These are phyloP conservation scores for Apocheima hispidaria DNA, from an alignment of 2,888 invertebrate species.

Conservation along the genomic window DNA sequence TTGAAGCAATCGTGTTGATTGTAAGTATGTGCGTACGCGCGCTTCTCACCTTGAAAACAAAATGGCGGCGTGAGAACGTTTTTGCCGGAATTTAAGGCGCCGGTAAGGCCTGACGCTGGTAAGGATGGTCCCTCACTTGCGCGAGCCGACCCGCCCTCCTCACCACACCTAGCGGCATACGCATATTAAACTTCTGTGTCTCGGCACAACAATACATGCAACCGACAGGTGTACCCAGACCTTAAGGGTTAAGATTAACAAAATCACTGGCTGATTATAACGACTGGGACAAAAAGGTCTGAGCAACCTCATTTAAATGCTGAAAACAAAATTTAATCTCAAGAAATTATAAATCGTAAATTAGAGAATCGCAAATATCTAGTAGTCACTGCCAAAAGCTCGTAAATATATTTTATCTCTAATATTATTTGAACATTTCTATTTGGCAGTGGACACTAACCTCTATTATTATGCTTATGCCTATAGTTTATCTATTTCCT, in stretches of 20 bases:
- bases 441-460: constrained; percentile 75
- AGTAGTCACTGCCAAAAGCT: constrained; percentile 72
- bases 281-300: constrained; percentile 25
- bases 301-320: constrained; percentile 65
- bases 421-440: constrained; percentile 60
- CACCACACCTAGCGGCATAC: constrained; percentile 92
- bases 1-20: constrained; percentile 69
- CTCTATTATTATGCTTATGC: constrained; percentile 73
- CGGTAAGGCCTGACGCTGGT: constrained; percentile 94
- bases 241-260: constrained; percentile 13
- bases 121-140: constrained; percentile 98
- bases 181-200: constrained; percentile 77
- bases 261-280: constrained; percentile 31
- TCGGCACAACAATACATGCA: constrained; percentile 62
- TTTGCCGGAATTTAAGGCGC: constrained; percentile 88
- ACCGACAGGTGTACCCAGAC: constrained; percentile 53
- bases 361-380: constrained; percentile 52
- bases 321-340: constrained; percentile 75
- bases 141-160: constrained; percentile 94
- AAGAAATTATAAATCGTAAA: constrained; percentile 59
- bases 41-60: constrained; percentile 86
- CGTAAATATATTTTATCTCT: constrained; percentile 59
- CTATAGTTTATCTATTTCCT: constrained; percentile 71
- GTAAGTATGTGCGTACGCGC: constrained; percentile 72
- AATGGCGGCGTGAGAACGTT: constrained; percentile 83